A percentile compares a stretch with the other conserved stretches of the same genome.
Conservation (phyloP, 2,797 vertebrate genomes). For the Amazonetta brasiliensis region DNA sequence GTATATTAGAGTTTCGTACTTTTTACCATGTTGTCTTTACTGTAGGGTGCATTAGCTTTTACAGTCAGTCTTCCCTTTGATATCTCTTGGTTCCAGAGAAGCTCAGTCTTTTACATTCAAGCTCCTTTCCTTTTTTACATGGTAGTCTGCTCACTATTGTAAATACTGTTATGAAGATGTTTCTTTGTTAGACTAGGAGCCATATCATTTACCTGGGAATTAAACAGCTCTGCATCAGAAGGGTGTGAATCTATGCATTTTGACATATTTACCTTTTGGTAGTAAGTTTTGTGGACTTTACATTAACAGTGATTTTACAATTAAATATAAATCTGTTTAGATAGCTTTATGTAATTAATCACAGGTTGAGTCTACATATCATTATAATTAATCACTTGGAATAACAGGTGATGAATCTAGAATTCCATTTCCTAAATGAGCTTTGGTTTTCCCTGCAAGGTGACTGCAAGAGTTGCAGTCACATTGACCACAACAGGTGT, state of each 20-base stretch:
- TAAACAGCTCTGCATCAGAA: background rate
- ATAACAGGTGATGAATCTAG: background rate
- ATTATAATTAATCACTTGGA: background rate
- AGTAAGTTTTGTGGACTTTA: rapidly evolving
- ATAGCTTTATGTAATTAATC: background rate
- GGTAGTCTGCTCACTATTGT: background rate
- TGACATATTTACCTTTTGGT: background rate
- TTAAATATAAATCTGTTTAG: background rate
- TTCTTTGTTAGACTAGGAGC: background rate
- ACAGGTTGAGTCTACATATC: background rate
- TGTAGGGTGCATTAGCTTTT: background rate
- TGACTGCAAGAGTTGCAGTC: background rate
- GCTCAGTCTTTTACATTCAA: background rate
- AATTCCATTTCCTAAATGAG: background rate
- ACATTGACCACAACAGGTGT: background rate
- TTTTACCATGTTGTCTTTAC: background rate
- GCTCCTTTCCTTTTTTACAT: background rate
- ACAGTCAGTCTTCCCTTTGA: background rate
- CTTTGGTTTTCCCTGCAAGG: background rate
- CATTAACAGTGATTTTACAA: background rate
- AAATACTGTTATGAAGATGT: background rate
- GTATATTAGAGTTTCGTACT: background rate
- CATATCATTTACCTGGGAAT: background rate
- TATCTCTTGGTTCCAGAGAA: background rate
- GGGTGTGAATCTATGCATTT: background rate